Evolutionary conservation across 2,113 vertebrate genomes (phyloP).

Genomic region (Oplegnathus fasciatus): DNA sequence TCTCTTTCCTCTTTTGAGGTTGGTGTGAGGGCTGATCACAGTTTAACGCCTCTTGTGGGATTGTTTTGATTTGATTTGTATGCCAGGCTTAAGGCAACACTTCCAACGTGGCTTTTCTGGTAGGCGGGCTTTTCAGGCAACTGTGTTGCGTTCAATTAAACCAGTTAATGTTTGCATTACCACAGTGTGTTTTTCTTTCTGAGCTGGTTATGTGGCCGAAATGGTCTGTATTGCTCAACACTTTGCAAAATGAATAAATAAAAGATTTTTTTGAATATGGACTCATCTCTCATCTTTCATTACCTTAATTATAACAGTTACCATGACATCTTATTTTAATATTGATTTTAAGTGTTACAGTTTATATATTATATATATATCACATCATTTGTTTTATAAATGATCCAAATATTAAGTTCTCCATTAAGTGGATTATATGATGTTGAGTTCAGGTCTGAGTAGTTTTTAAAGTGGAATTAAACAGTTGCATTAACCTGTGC

Average conservation of each 20-base stretch:
- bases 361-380: not conserved
- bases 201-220: not conserved
- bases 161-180: constrained; percentile 47
- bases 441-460: not conserved
- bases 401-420: too few relatives aligned
- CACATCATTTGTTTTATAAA: not conserved
- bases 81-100: constrained; percentile 8
- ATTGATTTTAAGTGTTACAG: not conserved
- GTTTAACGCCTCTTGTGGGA: constrained; percentile 5
- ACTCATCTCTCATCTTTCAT: not conserved
- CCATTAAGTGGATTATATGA: not conserved
- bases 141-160: constrained; percentile 48
- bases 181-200: not conserved
- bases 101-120: constrained; percentile 12
- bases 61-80: constrained; percentile 13
- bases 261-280: constrained; percentile 25
- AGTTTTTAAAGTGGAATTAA: not conserved
- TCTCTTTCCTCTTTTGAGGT: constrained; percentile 5
- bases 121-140: not conserved
- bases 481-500: not conserved
- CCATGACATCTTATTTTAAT: not conserved
- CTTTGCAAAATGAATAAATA: constrained; percentile 35
- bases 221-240: not conserved
- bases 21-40: not conserved
- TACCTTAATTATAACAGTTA: not conserved